These are phyloP conservation scores for Dasysyrphus tricinctus DNA, from an alignment of 2,888 invertebrate species.

Conservation along the genomic window DNA sequence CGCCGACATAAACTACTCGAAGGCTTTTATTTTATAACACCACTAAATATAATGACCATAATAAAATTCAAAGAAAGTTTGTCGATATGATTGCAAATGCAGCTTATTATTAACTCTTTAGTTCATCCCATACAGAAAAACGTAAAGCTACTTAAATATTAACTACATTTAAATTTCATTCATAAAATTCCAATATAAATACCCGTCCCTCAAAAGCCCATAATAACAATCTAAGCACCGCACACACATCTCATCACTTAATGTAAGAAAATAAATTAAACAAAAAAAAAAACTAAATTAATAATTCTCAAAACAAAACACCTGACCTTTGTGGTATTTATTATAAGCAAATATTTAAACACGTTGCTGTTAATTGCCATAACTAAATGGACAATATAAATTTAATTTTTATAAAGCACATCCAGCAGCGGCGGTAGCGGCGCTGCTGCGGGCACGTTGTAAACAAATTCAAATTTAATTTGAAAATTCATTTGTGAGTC, in stretches of 20 bases:
- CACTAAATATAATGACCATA: not conserved
- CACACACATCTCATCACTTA: not conserved
- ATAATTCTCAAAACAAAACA: slow-evolving; percentile 34
- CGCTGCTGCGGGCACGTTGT: not conserved
- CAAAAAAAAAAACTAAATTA: not conserved
- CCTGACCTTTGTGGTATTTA: slow-evolving; percentile 40
- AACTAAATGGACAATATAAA: slow-evolving; percentile 57
- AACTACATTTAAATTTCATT: slow-evolving; percentile 54
- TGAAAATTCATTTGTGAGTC: not conserved
- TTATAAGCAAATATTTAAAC: slow-evolving; percentile 24
- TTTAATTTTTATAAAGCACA: not conserved
- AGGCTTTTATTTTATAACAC: not conserved
- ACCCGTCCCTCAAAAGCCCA: slow-evolving; percentile 6
- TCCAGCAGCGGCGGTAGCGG: too few relatives aligned
- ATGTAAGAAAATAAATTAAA: not conserved
- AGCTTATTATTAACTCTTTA: not conserved
- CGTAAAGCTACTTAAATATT: slow-evolving; percentile 13
- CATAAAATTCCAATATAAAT: slow-evolving; percentile 50
- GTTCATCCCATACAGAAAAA: not conserved
- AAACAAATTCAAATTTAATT: slow-evolving; percentile 44
- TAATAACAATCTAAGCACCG: not conserved
- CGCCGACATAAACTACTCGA: not conserved
- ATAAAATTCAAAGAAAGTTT: slow-evolving; percentile 31
- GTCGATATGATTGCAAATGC: slow-evolving; percentile 35
- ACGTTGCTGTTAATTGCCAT: slow-evolving; percentile 60